Evolutionary conservation across 1,140 invertebrate species (phyloP).

Genomic region (Epicauta chinensis): DNA sequence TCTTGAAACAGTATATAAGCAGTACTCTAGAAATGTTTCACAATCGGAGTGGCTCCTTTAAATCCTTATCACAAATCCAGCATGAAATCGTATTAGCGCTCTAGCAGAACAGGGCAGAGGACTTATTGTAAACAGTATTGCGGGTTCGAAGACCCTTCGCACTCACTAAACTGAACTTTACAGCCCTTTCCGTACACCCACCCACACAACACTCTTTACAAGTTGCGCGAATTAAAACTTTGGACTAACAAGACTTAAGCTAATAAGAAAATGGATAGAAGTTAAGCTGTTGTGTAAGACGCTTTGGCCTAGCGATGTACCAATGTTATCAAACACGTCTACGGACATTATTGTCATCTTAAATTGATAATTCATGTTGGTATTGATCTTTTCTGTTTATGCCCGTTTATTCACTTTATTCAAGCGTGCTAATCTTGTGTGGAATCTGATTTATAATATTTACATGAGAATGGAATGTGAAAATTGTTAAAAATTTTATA

Average conservation of each 20-base stretch:
- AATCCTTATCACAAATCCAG: constrained; percentile 48
- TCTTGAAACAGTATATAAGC: constrained; percentile 8
- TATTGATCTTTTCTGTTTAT: no score
- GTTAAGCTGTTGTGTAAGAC: constrained; percentile 44
- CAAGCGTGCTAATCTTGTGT: no score
- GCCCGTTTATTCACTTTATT: no score
- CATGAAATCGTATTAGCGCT: constrained; percentile 49
- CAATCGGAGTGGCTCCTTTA: constrained; percentile 31
- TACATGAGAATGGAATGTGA: no score
- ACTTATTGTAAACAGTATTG: constrained; percentile 44
- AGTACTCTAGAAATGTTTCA: constrained; percentile 18
- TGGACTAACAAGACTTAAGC: constrained; percentile 49
- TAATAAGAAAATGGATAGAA: constrained; percentile 45
- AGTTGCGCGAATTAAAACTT: constrained; percentile 52
- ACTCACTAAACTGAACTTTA: constrained; percentile 44
- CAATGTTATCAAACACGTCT: constrained; percentile 4
- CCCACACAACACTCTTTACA: constrained; percentile 47
- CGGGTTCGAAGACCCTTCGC: constrained; percentile 44
- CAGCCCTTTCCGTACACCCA: constrained; percentile 40
- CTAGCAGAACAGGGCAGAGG: constrained; percentile 35
- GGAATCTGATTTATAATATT: no score
- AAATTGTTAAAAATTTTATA: no score
- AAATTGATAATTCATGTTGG: neutral
- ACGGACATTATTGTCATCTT: constrained; percentile 8
- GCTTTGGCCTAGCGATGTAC: constrained; percentile 32